Base-by-base conservation (phyloP, 2,113 vertebrate species). In the Neofelis nebulosa region DNA sequence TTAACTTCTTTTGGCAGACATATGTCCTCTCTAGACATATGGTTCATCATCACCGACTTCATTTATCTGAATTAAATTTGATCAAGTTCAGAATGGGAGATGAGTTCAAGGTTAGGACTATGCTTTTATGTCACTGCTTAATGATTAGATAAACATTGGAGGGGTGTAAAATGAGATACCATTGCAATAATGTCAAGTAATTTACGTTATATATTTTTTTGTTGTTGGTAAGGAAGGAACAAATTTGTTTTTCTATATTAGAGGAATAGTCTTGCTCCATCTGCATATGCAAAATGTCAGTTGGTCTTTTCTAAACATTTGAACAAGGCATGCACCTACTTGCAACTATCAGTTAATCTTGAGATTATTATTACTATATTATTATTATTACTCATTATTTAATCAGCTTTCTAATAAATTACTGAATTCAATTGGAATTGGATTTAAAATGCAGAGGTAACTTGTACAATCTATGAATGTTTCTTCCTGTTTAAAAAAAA, bases 381-480 rank as follows among this genome's bases (percentile, higher is more conserved):
- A 38, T 29, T 45, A 45, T 45, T 25, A 89, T 3, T 92, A n/a
- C 81, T 57, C 52, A 84, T 68, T 90, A 74, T 94, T 92, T 96
- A 82, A 74, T 82, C 12, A 76, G 83, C 48, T 63, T 52, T 78
- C 4, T 2, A 76, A 31, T 48, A 31, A 79, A 94, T 96, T 93
- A 41, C 12, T 89, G 65, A 79, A 83, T 83, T 96, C 96, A 68
- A n/a, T 89, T 82, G 93, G 27, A 96, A 85, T 50, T 89, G 87
- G 57, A 95, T 90, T 98, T 89, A 96, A 71, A 95, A 90, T 79
- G 0, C 11, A 95, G 61, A 23, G 4, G 6, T 92, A 31, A 48
- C 38, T 98, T 96, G 4, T 52, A 97, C 78, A 92, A 95, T 93
- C 89, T 96, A 15, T 96, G 93, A 96, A 66, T 94, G 93, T 65